Evolutionary conservation across 2,797 vertebrate genomes (phyloP).

Genomic region (Sebastes reedi): DNA sequence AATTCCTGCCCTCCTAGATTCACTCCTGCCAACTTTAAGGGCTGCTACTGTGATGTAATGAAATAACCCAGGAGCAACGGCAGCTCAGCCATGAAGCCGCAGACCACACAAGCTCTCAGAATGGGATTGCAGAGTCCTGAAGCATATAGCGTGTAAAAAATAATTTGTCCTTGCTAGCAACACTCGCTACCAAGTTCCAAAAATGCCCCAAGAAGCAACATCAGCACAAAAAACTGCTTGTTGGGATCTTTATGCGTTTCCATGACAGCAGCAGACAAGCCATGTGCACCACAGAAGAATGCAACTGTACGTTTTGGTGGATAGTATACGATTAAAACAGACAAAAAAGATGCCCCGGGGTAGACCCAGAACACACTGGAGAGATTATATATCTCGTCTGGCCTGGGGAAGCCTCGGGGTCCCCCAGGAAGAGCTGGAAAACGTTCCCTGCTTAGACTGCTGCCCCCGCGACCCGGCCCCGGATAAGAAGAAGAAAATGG

Average conservation of each 20-base stretch:
- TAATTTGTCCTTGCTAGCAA: conserved; percentile 46
- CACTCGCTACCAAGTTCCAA: conserved; percentile 30
- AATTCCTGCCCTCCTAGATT: conserved; percentile 11
- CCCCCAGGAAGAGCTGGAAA: too few relatives aligned
- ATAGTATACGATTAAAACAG: too few relatives aligned
- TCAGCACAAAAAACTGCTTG: conserved; percentile 26
- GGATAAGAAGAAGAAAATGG: too few relatives aligned
- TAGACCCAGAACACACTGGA: too few relatives aligned
- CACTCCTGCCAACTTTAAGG: background rate
- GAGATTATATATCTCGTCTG: too few relatives aligned
- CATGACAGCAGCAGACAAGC: background rate
- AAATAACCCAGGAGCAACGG: conserved; percentile 44
- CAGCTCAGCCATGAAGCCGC: conserved; percentile 30
- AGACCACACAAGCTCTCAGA: conserved; percentile 30
- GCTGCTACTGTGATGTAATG: conserved; percentile 34
- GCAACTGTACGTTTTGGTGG: background rate
- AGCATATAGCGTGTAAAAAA: conserved; percentile 32
- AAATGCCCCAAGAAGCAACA: conserved; percentile 37
- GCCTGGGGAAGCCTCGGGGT: too few relatives aligned
- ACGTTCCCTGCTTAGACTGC: too few relatives aligned
- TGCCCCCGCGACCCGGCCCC: too few relatives aligned
- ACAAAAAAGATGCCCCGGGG: too few relatives aligned
- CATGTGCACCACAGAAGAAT: background rate
- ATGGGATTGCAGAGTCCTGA: conserved; percentile 30
- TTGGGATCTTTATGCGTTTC: conserved; percentile 13